phyloP scores from a whole-genome alignment of 2,113 vertebrate species.

The Cyphomyrus discorhynchus region DNA sequence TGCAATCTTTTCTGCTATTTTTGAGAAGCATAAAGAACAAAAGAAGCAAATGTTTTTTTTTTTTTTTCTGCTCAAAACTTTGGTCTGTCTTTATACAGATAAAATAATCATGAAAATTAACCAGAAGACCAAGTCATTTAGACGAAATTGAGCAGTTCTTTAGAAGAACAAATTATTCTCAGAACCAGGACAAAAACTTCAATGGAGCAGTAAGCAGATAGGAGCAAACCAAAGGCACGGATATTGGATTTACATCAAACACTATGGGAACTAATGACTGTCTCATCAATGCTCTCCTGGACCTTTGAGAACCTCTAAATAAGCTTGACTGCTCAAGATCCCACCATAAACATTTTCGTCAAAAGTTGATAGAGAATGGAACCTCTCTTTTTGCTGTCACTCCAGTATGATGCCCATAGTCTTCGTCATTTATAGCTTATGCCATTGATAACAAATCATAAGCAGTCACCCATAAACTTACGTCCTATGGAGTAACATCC shows the following conservation, averaged over 20 bases:
- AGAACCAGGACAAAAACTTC: not conserved
- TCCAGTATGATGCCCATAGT: not conserved
- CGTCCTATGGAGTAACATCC: not conserved
- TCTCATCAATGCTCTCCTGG: not conserved
- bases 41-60: not conserved
- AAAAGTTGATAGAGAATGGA: not conserved
- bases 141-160: not conserved
- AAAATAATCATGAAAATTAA: not conserved
- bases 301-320: not conserved
- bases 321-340: not conserved
- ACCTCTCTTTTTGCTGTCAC: not conserved
- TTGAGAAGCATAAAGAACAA: not conserved
- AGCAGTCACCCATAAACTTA: not conserved
- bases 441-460: not conserved
- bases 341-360: not conserved
- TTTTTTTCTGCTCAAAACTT: not conserved
- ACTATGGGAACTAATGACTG: not conserved
- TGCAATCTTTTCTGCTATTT: not conserved
- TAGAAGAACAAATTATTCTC: not conserved
- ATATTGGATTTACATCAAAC: constrained; percentile 6
- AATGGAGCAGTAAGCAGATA: not conserved
- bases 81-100: not conserved
- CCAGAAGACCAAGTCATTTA: not conserved
- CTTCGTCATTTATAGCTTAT: not conserved
- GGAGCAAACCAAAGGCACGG: not conserved